Base-by-base conservation (phyloP, 2,797 vertebrate genomes). In the Etheostoma perlongum region DNA sequence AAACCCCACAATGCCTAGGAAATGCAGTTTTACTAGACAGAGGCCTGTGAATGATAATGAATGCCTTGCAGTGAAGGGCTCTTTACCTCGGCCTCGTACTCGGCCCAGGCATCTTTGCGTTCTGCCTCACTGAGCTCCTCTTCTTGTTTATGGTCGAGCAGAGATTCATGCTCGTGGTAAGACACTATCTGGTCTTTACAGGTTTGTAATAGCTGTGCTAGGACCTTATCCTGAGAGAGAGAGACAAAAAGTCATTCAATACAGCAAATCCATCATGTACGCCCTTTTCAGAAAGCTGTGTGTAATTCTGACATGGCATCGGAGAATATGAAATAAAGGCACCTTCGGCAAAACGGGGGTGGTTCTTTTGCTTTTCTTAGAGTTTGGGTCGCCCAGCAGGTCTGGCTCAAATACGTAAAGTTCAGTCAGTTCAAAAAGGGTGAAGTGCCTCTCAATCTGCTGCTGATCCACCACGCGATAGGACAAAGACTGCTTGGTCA, bases 401-500 rank as follows among this genome's bases (percentile, higher is more conserved):
- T 99, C 97, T 4, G 98, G 98, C 86, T 98, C 96, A 36, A 99
- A 99, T 4, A 88, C 94, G 92, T 99, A 99, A 73, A 99, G 96
- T 87, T 99, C 98, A 0, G 95, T 97, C 69, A 99, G 96, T 76
- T 99, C 97, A 64, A 95, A 96, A 79, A 98, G 96, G 16, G 98
- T 99, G 88, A 99, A 99, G 86, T 99, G 98, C 14, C 98, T 95
- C 78, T 99, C 97, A 12, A 99, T 97, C 92, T 99, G 98, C 77
- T 99, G 98, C 73, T 98, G 97, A 89, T 99, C 98, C n/a, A 99
- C 96, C 59, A 99, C 98, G 58, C 98, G 95, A 88, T 95, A 96
- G 21, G 98, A 97, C 23, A 99, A 79, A 0, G 98, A 99, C 95
- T 99, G 97, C 83, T 99, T 99, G 3, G 98, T 96, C 66, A 99